These are phyloP conservation scores for Orthosia incerta DNA, from an alignment of 2,888 invertebrate genomes.

Conservation along the genomic window DNA sequence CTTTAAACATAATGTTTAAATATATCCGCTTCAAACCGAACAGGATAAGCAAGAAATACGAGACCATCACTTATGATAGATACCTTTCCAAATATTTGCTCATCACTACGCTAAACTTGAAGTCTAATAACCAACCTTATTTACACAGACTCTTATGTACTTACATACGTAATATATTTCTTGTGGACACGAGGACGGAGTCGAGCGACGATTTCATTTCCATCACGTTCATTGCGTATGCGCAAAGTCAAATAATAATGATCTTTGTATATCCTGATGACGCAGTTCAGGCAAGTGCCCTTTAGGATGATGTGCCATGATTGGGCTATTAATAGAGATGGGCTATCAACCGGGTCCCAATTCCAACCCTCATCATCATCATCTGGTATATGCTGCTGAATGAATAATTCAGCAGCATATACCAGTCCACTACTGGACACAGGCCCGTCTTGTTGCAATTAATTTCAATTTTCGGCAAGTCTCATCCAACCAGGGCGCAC, in stretches of 20 bases:
- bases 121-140: slow-evolving; percentile 48
- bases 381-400: too few relatives aligned
- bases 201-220: slow-evolving; percentile 22
- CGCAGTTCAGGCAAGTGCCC: slow-evolving; percentile 2
- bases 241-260: slow-evolving; percentile 45
- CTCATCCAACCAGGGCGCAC: too few relatives aligned
- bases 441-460: too few relatives aligned
- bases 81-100: slow-evolving; percentile 54
- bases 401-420: too few relatives aligned
- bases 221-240: slow-evolving; percentile 42
- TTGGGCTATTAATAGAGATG: slow-evolving; percentile 3
- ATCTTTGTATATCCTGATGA: slow-evolving; percentile 36
- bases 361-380: too few relatives aligned
- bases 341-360: too few relatives aligned
- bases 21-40: slow-evolving; percentile 29
- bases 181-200: slow-evolving; percentile 16
- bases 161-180: slow-evolving; percentile 36
- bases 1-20: background rate
- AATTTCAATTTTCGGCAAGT: too few relatives aligned
- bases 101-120: slow-evolving; percentile 59
- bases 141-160: slow-evolving; percentile 46
- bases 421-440: too few relatives aligned
- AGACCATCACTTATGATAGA: slow-evolving; percentile 42
- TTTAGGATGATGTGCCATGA: background rate
- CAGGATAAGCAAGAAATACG: slow-evolving; percentile 30